phyloP scores from a whole-genome alignment of 2,888 invertebrate genomes.

The Tolmerus cingulatus region DNA sequence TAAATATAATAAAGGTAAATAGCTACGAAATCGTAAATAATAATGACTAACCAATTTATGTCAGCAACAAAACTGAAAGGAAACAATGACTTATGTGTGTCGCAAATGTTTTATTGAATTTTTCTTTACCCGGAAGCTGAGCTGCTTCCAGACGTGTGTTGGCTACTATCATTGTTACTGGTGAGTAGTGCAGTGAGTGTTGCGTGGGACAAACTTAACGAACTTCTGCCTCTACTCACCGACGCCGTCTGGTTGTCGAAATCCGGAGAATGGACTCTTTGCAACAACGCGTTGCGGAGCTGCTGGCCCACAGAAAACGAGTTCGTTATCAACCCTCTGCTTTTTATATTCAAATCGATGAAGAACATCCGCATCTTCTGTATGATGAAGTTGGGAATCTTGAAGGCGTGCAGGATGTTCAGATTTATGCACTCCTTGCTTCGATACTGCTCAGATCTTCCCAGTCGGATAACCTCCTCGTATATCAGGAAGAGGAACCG shows the following conservation, averaged over 20 bases:
- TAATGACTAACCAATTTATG: no score
- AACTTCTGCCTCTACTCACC: conserved; percentile 53
- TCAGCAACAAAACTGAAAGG: neutral
- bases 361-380: conserved; percentile 68
- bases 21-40: no score
- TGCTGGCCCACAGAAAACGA: conserved; percentile 58
- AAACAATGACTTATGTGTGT: neutral
- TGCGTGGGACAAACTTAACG: conserved; percentile 62
- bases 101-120: neutral
- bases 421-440: conserved; percentile 61
- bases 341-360: conserved; percentile 62
- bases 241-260: neutral
- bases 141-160: neutral
- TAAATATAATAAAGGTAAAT: no score
- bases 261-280: neutral
- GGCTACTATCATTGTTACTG: conserved; percentile 51
- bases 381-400: conserved; percentile 69
- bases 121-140: neutral
- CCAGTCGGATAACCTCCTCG: conserved; percentile 69
- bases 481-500: conserved; percentile 70
- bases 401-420: conserved; percentile 63
- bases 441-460: conserved; percentile 67
- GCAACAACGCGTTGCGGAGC: conserved; percentile 57
- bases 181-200: conserved; percentile 61
- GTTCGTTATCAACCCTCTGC: conserved; percentile 61